These are phyloP conservation scores for Champsocephalus gunnari DNA, from an alignment of 2,797 vertebrate species.

Conservation along the genomic window DNA sequence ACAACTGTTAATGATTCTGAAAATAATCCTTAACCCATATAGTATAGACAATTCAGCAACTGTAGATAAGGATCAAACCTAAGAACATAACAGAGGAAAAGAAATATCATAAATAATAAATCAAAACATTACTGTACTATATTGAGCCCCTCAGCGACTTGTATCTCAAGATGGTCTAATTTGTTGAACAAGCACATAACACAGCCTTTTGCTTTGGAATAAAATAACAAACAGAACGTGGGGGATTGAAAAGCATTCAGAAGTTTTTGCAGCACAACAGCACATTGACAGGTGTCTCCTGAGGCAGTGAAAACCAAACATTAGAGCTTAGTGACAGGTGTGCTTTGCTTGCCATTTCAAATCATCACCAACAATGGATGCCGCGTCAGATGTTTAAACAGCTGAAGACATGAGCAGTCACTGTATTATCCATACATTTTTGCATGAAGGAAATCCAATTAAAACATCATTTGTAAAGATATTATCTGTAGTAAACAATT, in stretches of 20 bases:
- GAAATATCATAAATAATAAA: not conserved
- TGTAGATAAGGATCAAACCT: not conserved
- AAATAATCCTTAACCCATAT: not conserved
- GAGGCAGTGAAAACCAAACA: slow-evolving; percentile 53
- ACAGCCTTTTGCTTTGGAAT: not conserved
- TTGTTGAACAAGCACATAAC: slow-evolving; percentile 1
- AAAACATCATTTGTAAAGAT: not conserved
- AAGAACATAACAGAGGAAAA: not conserved
- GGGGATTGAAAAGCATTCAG: slow-evolving; percentile 18
- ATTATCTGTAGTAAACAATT: not conserved
- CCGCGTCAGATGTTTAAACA: slow-evolving; percentile 37
- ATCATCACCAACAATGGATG: slow-evolving; percentile 50
- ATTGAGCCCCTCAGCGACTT: not conserved
- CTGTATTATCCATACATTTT: slow-evolving; percentile 9
- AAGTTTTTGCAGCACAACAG: slow-evolving; percentile 30
- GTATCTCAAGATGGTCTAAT: not conserved
- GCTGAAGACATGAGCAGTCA: slow-evolving; percentile 9
- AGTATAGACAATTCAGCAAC: not conserved
- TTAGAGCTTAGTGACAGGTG: slow-evolving; percentile 70
- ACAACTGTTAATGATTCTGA: not conserved
- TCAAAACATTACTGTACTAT: not conserved
- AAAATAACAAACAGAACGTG: not conserved
- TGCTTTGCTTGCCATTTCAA: slow-evolving; percentile 75
- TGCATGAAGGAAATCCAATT: slow-evolving; percentile 14
- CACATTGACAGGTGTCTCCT: slow-evolving; percentile 63